Conservation (phyloP, 1,140 invertebrate species). For the Caenorhabditis latens region DNA sequence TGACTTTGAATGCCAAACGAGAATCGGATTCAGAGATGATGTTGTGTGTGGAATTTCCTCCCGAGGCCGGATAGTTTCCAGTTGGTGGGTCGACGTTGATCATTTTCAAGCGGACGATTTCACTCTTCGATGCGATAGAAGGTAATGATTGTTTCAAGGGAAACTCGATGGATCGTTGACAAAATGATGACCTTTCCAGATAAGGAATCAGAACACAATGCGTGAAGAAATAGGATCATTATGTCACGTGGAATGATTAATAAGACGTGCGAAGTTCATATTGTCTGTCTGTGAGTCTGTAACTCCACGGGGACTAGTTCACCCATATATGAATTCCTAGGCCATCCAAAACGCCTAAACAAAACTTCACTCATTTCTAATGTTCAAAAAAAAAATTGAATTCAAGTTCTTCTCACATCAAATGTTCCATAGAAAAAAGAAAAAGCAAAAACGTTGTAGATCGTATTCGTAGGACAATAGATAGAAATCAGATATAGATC, state of each 20-base stretch:
- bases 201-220: not conserved
- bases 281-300: too few species aligned
- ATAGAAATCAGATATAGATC: not conserved
- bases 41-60: constrained; percentile 66
- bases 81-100: constrained; percentile 67
- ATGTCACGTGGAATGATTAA: too few species aligned
- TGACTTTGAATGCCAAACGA: constrained; percentile 70
- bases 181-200: not conserved
- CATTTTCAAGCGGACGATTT: constrained; percentile 3
- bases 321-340: too few species aligned
- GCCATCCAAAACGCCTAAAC: too few species aligned
- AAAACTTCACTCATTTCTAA: too few species aligned
- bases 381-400: not conserved
- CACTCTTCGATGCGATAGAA: not conserved
- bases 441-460: constrained; percentile 18
- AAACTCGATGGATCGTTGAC: not conserved
- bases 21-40: constrained; percentile 66
- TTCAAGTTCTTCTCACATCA: not conserved
- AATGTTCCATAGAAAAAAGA: not conserved
- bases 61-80: constrained; percentile 64
- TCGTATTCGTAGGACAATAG: not conserved
- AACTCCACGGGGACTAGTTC: too few species aligned
- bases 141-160: not conserved
- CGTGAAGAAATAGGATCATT: too few species aligned
- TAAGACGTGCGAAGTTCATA: too few species aligned